Evolutionary conservation across 2,113 vertebrate genomes (phyloP), one percentile per base, ranked within the genome.

Genomic region (Gyps fulvus): DNA sequence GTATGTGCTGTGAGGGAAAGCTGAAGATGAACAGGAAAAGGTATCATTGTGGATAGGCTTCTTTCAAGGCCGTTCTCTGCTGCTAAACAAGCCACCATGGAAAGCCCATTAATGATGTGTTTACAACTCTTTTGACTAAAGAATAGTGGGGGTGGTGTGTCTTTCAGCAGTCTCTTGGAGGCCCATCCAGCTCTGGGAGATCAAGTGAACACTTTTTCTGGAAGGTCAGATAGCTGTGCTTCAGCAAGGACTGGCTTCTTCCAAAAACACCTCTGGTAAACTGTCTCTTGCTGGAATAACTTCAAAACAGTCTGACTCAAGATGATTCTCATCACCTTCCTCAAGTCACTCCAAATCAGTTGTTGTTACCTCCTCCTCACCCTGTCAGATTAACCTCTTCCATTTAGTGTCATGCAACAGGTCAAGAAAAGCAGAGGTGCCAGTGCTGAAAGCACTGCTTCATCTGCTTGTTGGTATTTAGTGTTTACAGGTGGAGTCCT

Each of bases 361-460:
- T 26, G 9, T 50, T 5, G 9, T 54, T 70, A 29, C 42, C 16
- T 40, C 18, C 58, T 84, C 45, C 47, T 43, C 14, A 11, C 52
- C 19, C 26, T n/a, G 31, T 32, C 43, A 32, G 23, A 32, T 31
- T 42, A 25, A 47, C 3, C 7, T 83, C 29, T 43, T 19, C 25
- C 7, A 11, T 12, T 29, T 14, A 50, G 34, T 29, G 34, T n/a
- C 0, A 0, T 49, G 61, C 25, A 52, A 18, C 34, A 45, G 32
- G 23, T 14, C 6, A 34, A 69, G 63, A 91, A 38, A 50, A 71
- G 18, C 18, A 23, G 5, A 83, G 71, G 52, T 62, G 31, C 31
- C 6, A 16, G 5, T 43, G 36, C 45, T 42, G 47, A n/a, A 70
- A 52, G 63, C 23, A 77, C n/a, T 65, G n/a, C 18, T 67, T 62